Evolutionary conservation across 2,113 vertebrate species (phyloP).

Genomic region (Alosa alosa): DNA sequence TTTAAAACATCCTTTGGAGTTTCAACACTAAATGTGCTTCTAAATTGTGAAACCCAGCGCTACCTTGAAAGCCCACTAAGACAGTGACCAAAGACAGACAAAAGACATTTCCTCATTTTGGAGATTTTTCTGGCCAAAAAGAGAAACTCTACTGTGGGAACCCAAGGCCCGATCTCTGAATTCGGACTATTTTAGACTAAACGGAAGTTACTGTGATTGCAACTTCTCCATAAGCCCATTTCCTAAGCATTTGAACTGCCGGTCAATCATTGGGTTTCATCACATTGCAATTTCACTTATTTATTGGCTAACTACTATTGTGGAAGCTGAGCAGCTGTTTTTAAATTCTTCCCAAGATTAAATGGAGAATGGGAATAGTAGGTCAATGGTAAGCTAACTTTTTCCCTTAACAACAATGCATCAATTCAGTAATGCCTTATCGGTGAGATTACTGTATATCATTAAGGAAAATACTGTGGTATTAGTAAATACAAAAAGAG

Average conservation of each 20-base stretch:
- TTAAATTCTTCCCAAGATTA: not conserved
- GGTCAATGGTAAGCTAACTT: not conserved
- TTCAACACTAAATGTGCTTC: not conserved
- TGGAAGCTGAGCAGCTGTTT: too few species aligned
- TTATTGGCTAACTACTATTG: not conserved
- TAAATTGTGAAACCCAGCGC: not conserved
- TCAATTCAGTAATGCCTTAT: not conserved
- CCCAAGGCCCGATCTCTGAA: not conserved
- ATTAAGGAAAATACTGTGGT: not conserved
- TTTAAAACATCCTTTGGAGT: conserved; percentile 1
- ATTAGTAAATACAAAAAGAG: not conserved
- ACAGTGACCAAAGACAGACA: not conserved
- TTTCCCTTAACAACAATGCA: not conserved
- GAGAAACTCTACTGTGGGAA: conserved; percentile 12
- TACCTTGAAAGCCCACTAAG: not conserved
- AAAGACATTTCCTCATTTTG: not conserved
- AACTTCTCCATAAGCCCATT: not conserved
- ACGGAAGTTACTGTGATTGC: not conserved
- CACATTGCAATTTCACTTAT: not conserved
- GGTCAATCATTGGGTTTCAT: not conserved
- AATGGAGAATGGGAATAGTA: not conserved
- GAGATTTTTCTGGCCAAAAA: not conserved
- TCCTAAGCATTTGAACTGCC: not conserved
- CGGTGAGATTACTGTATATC: not conserved
- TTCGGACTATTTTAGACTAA: not conserved